phyloP scores from a whole-genome alignment of 2,888 invertebrate species.

The Parnassius apollo region DNA sequence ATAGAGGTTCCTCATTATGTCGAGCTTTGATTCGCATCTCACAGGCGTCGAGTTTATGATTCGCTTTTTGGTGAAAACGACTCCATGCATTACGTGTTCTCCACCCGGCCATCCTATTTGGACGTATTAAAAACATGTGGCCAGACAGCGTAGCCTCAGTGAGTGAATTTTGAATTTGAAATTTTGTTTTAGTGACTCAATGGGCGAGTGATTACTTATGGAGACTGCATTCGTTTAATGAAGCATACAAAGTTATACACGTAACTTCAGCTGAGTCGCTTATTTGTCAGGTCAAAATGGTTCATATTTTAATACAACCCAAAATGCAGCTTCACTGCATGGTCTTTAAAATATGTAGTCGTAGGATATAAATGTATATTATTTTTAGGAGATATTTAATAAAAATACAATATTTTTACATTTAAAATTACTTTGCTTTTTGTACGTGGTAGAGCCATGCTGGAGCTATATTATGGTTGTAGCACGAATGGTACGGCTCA shows the following conservation, averaged over 20 bases:
- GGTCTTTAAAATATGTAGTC: too few species aligned
- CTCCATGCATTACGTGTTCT: slow-evolving; percentile 47
- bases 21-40: slow-evolving; percentile 64
- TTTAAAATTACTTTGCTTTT: too few species aligned
- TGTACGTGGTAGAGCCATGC: too few species aligned
- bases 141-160: slow-evolving; percentile 57
- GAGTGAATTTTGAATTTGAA: slow-evolving; percentile 66
- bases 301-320: too few species aligned
- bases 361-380: too few species aligned
- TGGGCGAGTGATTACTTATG: slow-evolving; percentile 46
- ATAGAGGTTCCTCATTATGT: slow-evolving; percentile 66
- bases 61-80: slow-evolving; percentile 62
- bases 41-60: slow-evolving; percentile 58
- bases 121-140: slow-evolving; percentile 78
- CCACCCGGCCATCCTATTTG: slow-evolving; percentile 62
- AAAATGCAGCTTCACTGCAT: too few species aligned
- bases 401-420: too few species aligned
- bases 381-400: too few species aligned
- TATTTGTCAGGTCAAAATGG: not conserved
- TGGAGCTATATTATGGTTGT: too few species aligned
- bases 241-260: slow-evolving; percentile 24
- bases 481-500: too few species aligned
- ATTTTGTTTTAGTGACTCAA: slow-evolving; percentile 67
- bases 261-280: not conserved
- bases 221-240: slow-evolving; percentile 29